Conservation (phyloP, 1,140 invertebrate species). For the Euglossa dilemma region DNA sequence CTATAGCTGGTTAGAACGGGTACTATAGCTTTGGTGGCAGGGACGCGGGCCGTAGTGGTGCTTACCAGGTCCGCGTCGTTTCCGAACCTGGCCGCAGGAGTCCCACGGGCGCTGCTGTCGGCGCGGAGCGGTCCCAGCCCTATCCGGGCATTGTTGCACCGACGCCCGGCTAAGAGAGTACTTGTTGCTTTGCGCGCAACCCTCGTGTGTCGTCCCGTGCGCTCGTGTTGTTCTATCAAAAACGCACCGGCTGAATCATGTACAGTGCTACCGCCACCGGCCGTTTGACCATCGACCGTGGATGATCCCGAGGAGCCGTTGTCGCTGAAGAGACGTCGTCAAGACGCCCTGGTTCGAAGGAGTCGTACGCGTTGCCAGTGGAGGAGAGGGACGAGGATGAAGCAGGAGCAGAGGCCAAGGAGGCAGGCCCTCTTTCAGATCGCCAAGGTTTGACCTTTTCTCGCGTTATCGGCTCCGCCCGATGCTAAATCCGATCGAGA, state of each 20-base stretch:
- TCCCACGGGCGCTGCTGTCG: constrained; percentile 72
- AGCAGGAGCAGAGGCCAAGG: constrained; percentile 77
- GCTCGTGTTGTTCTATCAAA: constrained; percentile 16
- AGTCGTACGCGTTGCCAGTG: constrained; percentile 24
- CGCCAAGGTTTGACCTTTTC: constrained; percentile 82
- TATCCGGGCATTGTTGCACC: constrained; percentile 77
- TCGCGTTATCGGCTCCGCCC: not conserved
- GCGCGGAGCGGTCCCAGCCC: constrained; percentile 70
- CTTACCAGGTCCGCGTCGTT: constrained; percentile 38
- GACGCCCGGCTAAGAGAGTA: constrained; percentile 75
- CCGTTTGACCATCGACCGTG: not conserved
- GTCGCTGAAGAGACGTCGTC: not conserved
- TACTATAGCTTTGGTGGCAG: not conserved
- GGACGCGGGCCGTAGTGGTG: constrained; percentile 19
- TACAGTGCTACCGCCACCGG: constrained; percentile 17
- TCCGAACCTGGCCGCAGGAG: constrained; percentile 72
- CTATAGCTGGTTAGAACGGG: constrained; percentile 4
- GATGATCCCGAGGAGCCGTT: constrained; percentile 29
- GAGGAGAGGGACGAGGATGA: constrained; percentile 71
- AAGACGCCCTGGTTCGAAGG: not conserved
- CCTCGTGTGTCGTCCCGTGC: constrained; percentile 34
- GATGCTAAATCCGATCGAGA: not conserved
- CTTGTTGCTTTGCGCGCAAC: constrained; percentile 23
- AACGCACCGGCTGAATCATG: constrained; percentile 39
- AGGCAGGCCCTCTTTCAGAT: constrained; percentile 84